Evolutionary conservation across 2,113 vertebrate species (phyloP).

Genomic region (Rostratula benghalensis): DNA sequence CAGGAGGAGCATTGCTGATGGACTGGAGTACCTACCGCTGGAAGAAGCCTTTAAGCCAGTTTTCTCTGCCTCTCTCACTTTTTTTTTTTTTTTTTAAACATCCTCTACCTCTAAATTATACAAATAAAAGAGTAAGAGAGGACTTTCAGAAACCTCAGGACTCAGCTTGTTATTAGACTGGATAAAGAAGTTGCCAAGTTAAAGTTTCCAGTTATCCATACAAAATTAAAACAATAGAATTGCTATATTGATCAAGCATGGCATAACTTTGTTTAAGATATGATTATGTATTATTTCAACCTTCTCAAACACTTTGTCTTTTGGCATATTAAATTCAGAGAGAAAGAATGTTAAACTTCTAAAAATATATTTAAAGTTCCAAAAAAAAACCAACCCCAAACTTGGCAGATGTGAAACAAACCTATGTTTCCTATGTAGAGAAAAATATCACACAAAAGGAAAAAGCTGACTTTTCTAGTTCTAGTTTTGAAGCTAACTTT

Average conservation of each 20-base stretch:
- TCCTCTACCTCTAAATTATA: neutral
- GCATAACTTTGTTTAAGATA: neutral
- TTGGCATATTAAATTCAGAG: neutral
- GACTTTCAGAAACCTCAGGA: neutral
- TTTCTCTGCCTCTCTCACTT: neutral
- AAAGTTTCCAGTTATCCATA: constrained; percentile 1
- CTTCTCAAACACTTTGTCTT: neutral
- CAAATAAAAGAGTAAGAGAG: neutral
- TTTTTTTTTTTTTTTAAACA: neutral
- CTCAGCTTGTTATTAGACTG: neutral
- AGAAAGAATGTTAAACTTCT: neutral
- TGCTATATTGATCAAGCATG: neutral
- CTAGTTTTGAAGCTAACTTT: neutral
- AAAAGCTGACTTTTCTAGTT: neutral
- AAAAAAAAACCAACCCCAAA: neutral
- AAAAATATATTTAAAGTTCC: neutral
- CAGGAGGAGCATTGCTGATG: constrained; percentile 12
- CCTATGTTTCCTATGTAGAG: neutral
- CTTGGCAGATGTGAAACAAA: neutral
- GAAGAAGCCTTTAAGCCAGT: constrained; percentile 5
- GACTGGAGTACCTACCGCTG: neutral
- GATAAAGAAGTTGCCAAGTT: neutral
- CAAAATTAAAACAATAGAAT: constrained; percentile 4
- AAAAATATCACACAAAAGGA: neutral
- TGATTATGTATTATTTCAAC: neutral